phyloP scores from a whole-genome alignment of 2,113 vertebrate genomes.

The Perca fluviatilis region DNA sequence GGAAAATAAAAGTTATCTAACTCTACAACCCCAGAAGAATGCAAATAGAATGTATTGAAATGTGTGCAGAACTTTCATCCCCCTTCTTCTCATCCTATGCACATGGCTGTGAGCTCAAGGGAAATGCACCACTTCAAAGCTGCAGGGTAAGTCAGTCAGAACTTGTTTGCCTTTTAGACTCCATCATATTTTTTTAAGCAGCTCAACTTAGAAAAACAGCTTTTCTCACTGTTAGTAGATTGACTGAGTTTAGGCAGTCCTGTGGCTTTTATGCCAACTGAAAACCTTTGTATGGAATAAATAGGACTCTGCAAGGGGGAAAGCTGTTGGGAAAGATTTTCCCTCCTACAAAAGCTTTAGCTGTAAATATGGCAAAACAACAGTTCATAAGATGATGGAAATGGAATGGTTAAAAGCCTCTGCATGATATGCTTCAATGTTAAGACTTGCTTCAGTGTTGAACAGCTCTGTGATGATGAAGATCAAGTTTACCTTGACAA shows the following conservation, averaged over 20 bases:
- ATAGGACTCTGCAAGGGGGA: neutral
- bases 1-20: neutral
- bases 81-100: neutral
- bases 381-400: neutral
- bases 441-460: neutral
- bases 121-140: constrained; percentile 37
- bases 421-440: no score
- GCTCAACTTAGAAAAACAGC: constrained; percentile 24
- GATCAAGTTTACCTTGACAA: neutral
- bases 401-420: neutral
- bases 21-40: neutral
- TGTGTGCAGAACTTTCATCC: neutral
- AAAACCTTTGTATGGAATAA: constrained; percentile 13
- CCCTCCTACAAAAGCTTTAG: neutral
- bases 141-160: constrained; percentile 14
- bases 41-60: constrained; percentile 18
- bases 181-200: constrained; percentile 48
- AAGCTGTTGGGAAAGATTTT: neutral
- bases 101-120: constrained; percentile 21
- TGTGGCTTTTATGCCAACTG: neutral
- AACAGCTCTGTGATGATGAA: neutral
- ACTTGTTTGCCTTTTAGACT: constrained; percentile 35
- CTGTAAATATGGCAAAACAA: constrained; percentile 26
- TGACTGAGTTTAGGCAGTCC: neutral
- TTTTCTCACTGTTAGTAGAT: constrained; percentile 18